Evolutionary conservation across 2,113 vertebrate genomes (phyloP), one percentile per base, ranked within the genome.

Genomic region (Nannobrachium achirus): DNA sequence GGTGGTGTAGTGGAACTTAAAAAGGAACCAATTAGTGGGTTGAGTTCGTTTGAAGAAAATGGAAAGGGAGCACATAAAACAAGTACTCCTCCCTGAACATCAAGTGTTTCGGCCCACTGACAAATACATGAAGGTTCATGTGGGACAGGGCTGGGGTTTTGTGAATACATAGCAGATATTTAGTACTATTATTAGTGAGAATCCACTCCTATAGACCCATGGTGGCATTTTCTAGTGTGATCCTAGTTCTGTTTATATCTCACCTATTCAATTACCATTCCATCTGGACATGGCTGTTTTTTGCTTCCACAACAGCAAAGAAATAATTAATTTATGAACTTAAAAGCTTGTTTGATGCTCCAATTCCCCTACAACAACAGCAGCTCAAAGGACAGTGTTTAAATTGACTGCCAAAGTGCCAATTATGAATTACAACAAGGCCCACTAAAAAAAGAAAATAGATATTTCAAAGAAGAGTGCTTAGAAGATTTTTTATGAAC

Each of bases 401-500:
- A 87, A 90, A 91, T 82, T 90, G 89, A 92, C 93, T 93, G 89
- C 92, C 93, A 97, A 96, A 92, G 93, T 93, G 89, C 92, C 93
- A 97, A 96, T 97, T 95, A 96, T 85, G 90, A 93, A 80, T 88
- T 94, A 90, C 91, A 92, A 94, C 83, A 82, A 92, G 91, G 89
- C 81, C 83, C 92, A 93, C 95, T 92, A 93, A 82, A 84, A 89
- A 91, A 82, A 92, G 89, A 95, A 93, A 89, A 86, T 79, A 63
- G 67, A 75, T 42, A 59, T 87, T 75, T 67, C 85, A 89, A 88
- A 89, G 84, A 82, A 75, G 59, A 71, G 90, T 65, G 63, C 46
- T 10, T 86, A 91, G 84, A 92, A 92, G 86, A 90, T 81, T 86
- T 92, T 88, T 86, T 91, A 83, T 89, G 92, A 90, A 86, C 80